Conservation (phyloP, 2,797 vertebrate genomes). For the Sandelia bainsii region DNA sequence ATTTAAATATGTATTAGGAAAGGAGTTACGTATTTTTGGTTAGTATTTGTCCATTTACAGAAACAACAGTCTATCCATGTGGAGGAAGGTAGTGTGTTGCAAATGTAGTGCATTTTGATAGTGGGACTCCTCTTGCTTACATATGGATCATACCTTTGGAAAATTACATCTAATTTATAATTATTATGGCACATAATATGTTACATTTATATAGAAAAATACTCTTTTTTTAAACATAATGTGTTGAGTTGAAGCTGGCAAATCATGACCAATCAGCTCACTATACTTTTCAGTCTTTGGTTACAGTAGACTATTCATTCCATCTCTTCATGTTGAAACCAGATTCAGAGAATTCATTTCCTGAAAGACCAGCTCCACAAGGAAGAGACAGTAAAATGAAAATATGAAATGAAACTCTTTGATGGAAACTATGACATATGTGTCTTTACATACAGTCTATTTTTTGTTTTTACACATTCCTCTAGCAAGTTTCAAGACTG, state of each 20-base stretch:
- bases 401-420: constrained; percentile 6
- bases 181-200: neutral
- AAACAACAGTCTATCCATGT: too few relatives aligned
- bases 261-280: neutral
- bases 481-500: neutral
- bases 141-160: too few relatives aligned
- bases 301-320: neutral
- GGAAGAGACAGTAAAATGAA: neutral
- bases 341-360: constrained; percentile 4
- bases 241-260: neutral
- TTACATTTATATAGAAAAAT: neutral
- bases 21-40: too few relatives aligned
- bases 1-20: too few relatives aligned
- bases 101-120: constrained; percentile 2
- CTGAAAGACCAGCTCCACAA: neutral
- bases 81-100: neutral
- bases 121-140: neutral
- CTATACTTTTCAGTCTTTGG: neutral
- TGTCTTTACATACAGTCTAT: neutral
- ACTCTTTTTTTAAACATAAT: neutral
- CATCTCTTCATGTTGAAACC: neutral
- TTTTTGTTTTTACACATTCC: constrained; percentile 4
- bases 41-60: too few relatives aligned
- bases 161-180: neutral
- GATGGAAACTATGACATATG: constrained; percentile 8